phyloP scores from a whole-genome alignment of 2,113 vertebrate genomes.

The Struthidea cinerea region DNA sequence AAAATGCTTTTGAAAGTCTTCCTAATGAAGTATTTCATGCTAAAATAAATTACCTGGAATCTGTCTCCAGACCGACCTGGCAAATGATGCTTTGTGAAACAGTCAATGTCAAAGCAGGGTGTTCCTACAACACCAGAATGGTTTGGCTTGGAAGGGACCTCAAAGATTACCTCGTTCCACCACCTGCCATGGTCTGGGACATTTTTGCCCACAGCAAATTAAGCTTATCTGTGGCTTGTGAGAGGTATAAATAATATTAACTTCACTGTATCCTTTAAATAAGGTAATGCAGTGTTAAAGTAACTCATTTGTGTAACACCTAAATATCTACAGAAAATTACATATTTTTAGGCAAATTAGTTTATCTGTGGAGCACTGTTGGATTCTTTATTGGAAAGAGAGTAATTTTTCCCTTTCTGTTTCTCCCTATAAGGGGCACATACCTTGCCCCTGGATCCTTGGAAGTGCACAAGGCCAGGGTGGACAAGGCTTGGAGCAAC shows the following conservation, averaged over 20 bases:
- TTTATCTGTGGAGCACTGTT: neutral
- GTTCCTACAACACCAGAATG: neutral
- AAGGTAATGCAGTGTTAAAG: neutral
- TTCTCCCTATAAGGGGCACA: neutral
- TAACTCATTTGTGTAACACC: neutral
- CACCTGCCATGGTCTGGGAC: neutral
- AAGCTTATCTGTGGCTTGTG: neutral
- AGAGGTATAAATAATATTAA: neutral
- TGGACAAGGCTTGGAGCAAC: neutral
- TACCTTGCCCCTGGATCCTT: neutral
- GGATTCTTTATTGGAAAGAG: neutral
- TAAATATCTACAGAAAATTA: neutral
- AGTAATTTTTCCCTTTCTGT: neutral
- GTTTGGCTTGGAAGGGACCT: neutral
- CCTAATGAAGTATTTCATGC: neutral
- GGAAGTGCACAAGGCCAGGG: neutral
- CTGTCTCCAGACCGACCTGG: neutral
- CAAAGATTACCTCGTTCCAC: accelerated
- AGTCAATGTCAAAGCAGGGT: neutral
- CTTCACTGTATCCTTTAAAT: neutral
- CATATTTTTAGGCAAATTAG: neutral
- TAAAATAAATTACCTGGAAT: neutral
- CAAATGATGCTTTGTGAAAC: neutral
- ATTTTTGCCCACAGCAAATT: neutral
- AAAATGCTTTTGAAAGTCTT: neutral